These are phyloP conservation scores for Cydia pomonella DNA, from an alignment of 1,140 invertebrate genomes.

Conservation along the genomic window DNA sequence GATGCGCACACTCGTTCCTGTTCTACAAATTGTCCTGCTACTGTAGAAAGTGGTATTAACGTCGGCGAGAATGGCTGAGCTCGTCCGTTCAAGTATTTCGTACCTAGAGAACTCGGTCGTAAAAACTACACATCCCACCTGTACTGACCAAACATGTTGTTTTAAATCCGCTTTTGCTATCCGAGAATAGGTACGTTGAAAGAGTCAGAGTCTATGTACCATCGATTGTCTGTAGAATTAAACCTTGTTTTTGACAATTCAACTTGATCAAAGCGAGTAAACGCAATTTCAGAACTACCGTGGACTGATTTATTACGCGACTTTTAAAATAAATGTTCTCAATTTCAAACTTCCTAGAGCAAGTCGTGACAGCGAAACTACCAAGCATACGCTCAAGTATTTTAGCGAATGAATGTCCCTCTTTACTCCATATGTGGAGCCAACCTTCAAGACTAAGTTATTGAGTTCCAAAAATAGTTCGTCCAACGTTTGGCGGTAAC, in stretches of 20 bases:
- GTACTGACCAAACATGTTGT: constrained; percentile 3
- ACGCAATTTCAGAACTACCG: background rate
- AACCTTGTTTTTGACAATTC: background rate
- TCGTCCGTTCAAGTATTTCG: background rate
- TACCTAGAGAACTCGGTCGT: background rate
- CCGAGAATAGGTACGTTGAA: background rate
- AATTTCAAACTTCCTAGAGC: constrained; percentile 23
- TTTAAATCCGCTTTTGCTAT: background rate
- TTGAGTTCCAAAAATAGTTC: constrained; percentile 58
- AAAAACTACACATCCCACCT: constrained; percentile 15
- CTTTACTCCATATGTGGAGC: constrained; percentile 22
- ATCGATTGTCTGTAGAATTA: too few relatives aligned
- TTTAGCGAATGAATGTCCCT: constrained; percentile 18
- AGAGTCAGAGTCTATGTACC: background rate
- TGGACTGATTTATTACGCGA: background rate
- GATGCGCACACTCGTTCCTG: constrained; percentile 14
- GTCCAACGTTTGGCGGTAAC: constrained; percentile 45
- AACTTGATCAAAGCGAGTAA: constrained; percentile 2
- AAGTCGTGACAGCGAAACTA: constrained; percentile 20
- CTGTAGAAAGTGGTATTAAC: constrained; percentile 13
- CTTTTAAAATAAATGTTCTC: constrained; percentile 30
- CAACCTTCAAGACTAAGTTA: constrained; percentile 45
- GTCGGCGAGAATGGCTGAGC: background rate
- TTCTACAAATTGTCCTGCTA: constrained; percentile 17
- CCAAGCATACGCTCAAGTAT: background rate